These are phyloP conservation scores for Periplaneta americana DNA, from an alignment of 1,140 invertebrate genomes.

Conservation along the genomic window DNA sequence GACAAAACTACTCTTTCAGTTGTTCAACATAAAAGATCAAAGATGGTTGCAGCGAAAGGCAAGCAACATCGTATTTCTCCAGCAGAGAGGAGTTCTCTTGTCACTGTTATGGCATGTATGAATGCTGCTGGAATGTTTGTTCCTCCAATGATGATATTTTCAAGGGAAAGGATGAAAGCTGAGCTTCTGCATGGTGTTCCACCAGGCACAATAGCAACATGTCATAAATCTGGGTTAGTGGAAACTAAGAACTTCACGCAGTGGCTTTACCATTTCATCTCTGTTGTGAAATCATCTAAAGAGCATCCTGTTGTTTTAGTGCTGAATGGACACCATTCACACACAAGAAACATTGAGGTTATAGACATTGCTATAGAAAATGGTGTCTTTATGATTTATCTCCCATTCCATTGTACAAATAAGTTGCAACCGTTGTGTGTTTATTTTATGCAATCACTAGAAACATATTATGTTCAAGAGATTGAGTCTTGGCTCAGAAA, in stretches of 20 bases:
- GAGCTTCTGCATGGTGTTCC: conserved; percentile 27
- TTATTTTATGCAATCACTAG: conserved; percentile 33
- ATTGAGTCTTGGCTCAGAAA: conserved; percentile 27
- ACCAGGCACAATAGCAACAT: conserved; percentile 23
- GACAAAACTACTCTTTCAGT: conserved; percentile 25
- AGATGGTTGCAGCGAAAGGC: conserved; percentile 18
- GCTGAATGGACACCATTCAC: conserved; percentile 21
- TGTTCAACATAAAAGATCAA: conserved; percentile 18
- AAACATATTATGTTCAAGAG: conserved; percentile 31
- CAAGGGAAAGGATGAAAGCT: conserved; percentile 19
- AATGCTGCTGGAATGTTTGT: conserved; percentile 30
- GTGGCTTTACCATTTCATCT: conserved; percentile 22
- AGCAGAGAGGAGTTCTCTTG: conserved; percentile 31
- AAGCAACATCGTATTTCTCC: conserved; percentile 22
- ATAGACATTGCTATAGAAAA: conserved; percentile 3
- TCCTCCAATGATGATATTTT: conserved; percentile 23
- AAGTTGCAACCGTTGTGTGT: conserved; percentile 36
- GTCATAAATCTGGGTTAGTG: conserved; percentile 27
- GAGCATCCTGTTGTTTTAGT: conserved; percentile 17
- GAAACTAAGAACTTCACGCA: conserved; percentile 27
- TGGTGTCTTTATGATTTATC: neutral
- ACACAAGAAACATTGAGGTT: conserved; percentile 21
- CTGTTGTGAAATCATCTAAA: conserved; percentile 13
- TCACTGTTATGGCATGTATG: conserved; percentile 32
- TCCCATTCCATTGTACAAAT: conserved; percentile 32